Percentiles rank a stretch among this genome's conserved stretches.
Evolutionary conservation across 2,797 vertebrate genomes (phyloP).

Genomic region (Apogon hyalosoma): DNA sequence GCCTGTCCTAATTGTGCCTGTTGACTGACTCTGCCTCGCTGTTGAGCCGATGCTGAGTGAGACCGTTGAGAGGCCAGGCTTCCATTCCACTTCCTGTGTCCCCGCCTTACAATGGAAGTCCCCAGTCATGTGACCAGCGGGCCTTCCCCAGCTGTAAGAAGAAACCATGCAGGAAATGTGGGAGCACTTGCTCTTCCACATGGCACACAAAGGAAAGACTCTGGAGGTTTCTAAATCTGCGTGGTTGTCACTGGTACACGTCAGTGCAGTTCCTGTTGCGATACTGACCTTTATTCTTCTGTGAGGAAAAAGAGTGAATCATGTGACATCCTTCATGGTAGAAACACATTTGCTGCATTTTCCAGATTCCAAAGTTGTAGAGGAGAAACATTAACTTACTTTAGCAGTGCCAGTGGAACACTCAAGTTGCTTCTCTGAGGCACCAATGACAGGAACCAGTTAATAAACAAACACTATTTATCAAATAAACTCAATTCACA

Average conservation of each 20-base stretch:
- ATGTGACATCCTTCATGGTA: constrained; percentile 47
- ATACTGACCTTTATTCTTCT: constrained; percentile 53
- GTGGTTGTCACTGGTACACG: constrained; percentile 44
- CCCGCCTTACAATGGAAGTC: constrained; percentile 76
- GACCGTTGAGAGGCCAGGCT: constrained; percentile 66
- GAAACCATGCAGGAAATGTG: constrained; percentile 62
- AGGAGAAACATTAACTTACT: neutral
- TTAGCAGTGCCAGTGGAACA: no score
- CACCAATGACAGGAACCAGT: no score
- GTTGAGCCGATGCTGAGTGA: constrained; percentile 72
- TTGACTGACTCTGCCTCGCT: constrained; percentile 79
- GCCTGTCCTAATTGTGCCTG: constrained; percentile 75
- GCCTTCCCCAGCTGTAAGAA: constrained; percentile 66
- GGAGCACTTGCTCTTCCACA: constrained; percentile 27
- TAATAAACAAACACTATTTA: no score
- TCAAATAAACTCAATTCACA: no score
- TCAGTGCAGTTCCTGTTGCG: constrained; percentile 61
- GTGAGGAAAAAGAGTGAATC: constrained; percentile 53
- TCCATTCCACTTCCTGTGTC: constrained; percentile 79
- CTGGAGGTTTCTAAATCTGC: constrained; percentile 43
- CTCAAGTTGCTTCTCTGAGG: no score
- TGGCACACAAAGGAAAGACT: constrained; percentile 48
- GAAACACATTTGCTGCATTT: constrained; percentile 40
- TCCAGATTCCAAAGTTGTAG: constrained; percentile 27
- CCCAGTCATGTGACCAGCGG: constrained; percentile 69